phyloP scores from a whole-genome alignment of 2,888 invertebrate genomes.

The Melikaiella ostensackeni region DNA sequence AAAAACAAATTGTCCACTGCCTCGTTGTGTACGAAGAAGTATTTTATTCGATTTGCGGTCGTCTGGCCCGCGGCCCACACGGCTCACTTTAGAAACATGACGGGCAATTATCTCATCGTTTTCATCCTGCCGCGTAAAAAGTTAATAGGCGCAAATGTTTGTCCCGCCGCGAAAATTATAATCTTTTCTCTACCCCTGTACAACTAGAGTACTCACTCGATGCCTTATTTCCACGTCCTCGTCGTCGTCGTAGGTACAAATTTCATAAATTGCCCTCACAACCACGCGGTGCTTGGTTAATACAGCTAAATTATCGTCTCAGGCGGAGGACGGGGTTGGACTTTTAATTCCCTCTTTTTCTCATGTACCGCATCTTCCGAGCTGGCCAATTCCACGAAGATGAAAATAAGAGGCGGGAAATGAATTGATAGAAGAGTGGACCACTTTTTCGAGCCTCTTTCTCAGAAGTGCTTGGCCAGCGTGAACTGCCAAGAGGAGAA shows the following conservation, averaged over 20 bases:
- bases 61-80: slow-evolving; percentile 22
- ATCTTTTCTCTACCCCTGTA: slow-evolving; percentile 39
- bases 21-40: not conserved
- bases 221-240: not conserved
- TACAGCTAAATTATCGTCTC: slow-evolving; percentile 14
- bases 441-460: slow-evolving; percentile 22
- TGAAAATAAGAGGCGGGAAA: slow-evolving; percentile 38
- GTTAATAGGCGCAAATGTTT: slow-evolving; percentile 43
- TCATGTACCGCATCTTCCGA: not conserved
- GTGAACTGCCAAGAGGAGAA: slow-evolving; percentile 26
- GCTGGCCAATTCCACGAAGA: slow-evolving; percentile 9
- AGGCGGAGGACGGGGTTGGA: not conserved
- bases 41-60: slow-evolving; percentile 21
- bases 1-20: not conserved
- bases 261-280: slow-evolving; percentile 19
- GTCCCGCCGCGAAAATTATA: slow-evolving; percentile 40
- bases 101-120: slow-evolving; percentile 64
- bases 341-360: slow-evolving; percentile 6
- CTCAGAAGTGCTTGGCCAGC: slow-evolving; percentile 19
- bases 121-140: slow-evolving; percentile 59
- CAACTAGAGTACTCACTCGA: slow-evolving; percentile 21
- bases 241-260: slow-evolving; percentile 20
- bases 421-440: slow-evolving; percentile 23
- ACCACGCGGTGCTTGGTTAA: slow-evolving; percentile 8
- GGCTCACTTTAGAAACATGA: slow-evolving; percentile 21